Conservation (phyloP, 2,113 vertebrate genomes). For the Halcyon senegalensis region DNA sequence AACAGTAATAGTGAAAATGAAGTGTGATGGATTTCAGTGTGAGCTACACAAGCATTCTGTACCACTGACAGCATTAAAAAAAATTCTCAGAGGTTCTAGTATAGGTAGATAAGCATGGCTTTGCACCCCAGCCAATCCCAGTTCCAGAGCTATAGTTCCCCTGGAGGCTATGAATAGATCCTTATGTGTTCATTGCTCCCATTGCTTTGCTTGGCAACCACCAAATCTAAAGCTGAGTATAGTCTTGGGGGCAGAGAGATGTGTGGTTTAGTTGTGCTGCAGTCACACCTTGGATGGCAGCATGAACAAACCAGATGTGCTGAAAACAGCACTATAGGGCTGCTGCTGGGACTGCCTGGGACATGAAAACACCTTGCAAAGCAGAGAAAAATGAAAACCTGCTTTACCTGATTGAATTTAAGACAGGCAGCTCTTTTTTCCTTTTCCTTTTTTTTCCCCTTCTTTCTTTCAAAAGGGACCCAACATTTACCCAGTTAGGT, state of each 20-base stretch:
- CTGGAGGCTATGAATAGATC: not conserved
- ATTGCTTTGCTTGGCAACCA: not conserved
- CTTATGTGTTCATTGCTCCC: not conserved
- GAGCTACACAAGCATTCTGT: not conserved
- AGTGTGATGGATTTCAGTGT: not conserved
- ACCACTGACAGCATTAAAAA: not conserved
- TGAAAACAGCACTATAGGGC: not conserved
- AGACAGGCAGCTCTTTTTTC: not conserved
- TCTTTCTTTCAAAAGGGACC: not conserved
- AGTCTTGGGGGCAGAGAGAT: fast-evolving
- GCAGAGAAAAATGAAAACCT: not conserved
- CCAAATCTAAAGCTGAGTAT: not conserved
- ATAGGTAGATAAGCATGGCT: not conserved
- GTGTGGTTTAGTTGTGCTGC: not conserved
- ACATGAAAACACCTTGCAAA: not conserved
- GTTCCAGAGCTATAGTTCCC: not conserved
- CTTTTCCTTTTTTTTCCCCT: not conserved
- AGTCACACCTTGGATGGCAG: not conserved
- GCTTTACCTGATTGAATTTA: not conserved
- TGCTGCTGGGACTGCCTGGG: not conserved
- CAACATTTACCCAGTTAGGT: not conserved
- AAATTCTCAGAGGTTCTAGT: not conserved
- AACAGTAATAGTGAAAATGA: not conserved
- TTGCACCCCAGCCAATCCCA: fast-evolving
- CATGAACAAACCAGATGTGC: not conserved